Percentiles rank a stretch among this genome's conserved stretches.
These are phyloP conservation scores for Rhopalosiphum padi DNA, from an alignment of 1,140 invertebrate species.

Conservation along the genomic window DNA sequence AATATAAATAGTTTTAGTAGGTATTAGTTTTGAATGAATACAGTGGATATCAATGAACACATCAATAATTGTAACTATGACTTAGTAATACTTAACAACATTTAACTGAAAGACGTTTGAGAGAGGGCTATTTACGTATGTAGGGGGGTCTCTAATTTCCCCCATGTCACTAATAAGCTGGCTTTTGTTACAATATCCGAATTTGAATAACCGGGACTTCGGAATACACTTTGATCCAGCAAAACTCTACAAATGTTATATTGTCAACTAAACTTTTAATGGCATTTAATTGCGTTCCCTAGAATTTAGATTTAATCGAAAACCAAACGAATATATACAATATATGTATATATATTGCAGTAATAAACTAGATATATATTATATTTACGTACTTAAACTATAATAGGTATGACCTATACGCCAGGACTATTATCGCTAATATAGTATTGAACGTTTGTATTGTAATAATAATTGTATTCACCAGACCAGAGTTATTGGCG, in stretches of 20 bases:
- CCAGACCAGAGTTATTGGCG: not conserved
- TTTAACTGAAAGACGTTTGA: too few relatives aligned
- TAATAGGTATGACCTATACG: not conserved
- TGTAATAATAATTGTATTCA: not conserved
- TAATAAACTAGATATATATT: not conserved
- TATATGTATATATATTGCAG: not conserved
- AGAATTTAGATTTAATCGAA: not conserved
- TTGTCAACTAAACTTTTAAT: not conserved
- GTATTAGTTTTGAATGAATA: too few relatives aligned
- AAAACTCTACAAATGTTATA: not conserved
- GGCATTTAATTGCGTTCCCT: not conserved
- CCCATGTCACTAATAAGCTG: not conserved
- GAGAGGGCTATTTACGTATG: too few relatives aligned
- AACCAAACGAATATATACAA: not conserved
- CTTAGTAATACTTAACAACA: too few relatives aligned
- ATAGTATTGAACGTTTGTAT: not conserved
- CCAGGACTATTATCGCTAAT: not conserved
- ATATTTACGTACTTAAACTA: not conserved
- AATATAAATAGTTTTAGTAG: too few relatives aligned
- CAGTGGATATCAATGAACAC: too few relatives aligned
- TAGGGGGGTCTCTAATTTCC: not conserved
- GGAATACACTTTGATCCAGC: not conserved
- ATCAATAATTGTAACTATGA: too few relatives aligned
- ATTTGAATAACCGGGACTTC: not conserved
- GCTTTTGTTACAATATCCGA: not conserved